phyloP scores from a whole-genome alignment of 23 tunicate genomes.

The Ascidia mentula region DNA sequence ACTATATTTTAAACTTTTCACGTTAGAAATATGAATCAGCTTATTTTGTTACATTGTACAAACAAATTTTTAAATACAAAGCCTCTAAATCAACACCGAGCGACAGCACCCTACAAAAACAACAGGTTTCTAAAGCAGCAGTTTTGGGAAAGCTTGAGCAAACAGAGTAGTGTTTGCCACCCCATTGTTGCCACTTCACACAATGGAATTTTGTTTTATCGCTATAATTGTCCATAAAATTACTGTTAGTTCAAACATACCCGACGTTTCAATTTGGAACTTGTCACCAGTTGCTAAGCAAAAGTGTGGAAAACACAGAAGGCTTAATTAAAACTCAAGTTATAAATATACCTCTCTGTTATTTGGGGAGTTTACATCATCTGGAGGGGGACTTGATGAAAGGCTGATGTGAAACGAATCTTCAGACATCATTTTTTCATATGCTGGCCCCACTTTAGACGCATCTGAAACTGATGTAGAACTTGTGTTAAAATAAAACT shows the following conservation, averaged over 20 bases:
- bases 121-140: background rate
- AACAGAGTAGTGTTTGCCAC: background rate
- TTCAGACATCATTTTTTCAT: slow-evolving; percentile 19
- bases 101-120: background rate
- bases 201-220: background rate
- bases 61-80: too few relatives aligned
- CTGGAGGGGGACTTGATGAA: slow-evolving; percentile 41
- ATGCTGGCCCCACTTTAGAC: too few relatives aligned
- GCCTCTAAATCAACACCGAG: background rate
- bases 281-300: background rate
- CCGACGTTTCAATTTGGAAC: background rate
- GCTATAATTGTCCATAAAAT: too few relatives aligned
- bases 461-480: too few relatives aligned
- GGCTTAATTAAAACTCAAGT: background rate
- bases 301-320: background rate
- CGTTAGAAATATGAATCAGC: too few relatives aligned
- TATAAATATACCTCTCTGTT: slow-evolving; percentile 29
- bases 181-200: background rate
- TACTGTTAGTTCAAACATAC: too few relatives aligned
- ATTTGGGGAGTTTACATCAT: slow-evolving; percentile 37
- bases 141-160: background rate
- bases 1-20: background rate
- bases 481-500: too few relatives aligned
- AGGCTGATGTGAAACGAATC: slow-evolving; percentile 62
- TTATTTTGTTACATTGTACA: too few relatives aligned